Conservation (phyloP, 2,797 vertebrate genomes). For the Limnodromus scolopaceus region DNA sequence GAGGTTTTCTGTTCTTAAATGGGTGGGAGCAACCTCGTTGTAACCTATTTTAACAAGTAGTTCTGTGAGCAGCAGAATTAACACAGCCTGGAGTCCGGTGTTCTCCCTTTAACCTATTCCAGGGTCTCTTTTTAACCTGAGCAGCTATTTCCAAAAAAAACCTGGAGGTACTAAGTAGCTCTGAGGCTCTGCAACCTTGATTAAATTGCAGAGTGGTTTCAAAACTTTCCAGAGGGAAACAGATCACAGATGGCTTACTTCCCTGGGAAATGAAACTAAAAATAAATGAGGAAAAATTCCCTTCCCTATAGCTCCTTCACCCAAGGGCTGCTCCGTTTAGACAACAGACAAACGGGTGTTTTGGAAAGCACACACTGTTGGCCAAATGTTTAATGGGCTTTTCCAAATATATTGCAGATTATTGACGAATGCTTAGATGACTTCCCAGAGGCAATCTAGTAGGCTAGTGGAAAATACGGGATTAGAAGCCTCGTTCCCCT, state of each 20-base stretch:
- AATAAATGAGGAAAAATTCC: background rate
- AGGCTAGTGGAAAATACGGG: background rate
- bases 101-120: background rate
- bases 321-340: background rate
- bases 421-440: background rate
- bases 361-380: background rate
- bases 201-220: background rate
- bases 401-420: background rate
- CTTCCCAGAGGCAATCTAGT: background rate
- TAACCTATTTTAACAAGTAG: background rate
- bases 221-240: background rate
- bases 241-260: background rate
- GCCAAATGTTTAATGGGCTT: background rate
- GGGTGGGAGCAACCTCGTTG: background rate
- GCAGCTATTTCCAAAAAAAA: background rate
- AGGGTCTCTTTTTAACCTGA: background rate
- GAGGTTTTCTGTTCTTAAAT: background rate
- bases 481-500: background rate
- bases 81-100: background rate
- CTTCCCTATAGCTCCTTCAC: background rate
- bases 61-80: background rate
- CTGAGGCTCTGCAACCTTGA: background rate
- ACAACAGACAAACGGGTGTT: background rate
- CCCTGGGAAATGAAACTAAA: constrained; percentile 39
- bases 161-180: background rate